Base-by-base conservation (phyloP, 92 coral and sea anemone genomes). In the Zoanthus sansibaricus region DNA sequence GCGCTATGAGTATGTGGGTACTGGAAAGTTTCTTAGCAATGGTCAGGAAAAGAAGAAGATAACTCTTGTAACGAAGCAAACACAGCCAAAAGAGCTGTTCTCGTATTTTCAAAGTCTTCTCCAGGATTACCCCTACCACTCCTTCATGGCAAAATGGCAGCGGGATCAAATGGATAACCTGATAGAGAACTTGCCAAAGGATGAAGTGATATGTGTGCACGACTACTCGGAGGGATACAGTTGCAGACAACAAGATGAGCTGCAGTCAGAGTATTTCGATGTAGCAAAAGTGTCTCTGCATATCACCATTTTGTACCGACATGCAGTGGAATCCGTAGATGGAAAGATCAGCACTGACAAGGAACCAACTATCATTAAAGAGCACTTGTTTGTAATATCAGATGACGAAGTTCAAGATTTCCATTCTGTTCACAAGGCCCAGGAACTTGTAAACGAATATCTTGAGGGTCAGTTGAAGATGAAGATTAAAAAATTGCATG, bases 91-190 rank as follows among this genome's bases (percentile, higher is more conserved):
- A 1, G 79, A 87, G 13, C 72, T 87, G 44, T 87, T 87, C 71
- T 3, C 54, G 0, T 78, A 78, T 71, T 87, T 79, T 32, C 47
- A 49, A 21, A 55, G 56, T 4, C 90, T 79, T n/a, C 85, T 87
- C 18, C 25, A 46, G 25, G 83, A 86, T 47, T 76, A 76, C 66
- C 89, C 89, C 3, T 76, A 61, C 45, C 71, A 70, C 80, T 69
- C 72, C 6, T 87, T 78, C 79, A 78, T 78, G 86, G 90, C 86
- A 4, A 87, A 71, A 52, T 87, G 90, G 90, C 86, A 77, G 76
- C 46, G 56, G 52, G 46, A 86, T 17, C 83, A 86, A 48, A 37
- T 86, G 76, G 77, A 86, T n/a, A 86, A 46, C 58, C 76, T 62
- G 33, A 70, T 62, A 61, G 76, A 86, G 68, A 56, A 85, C n/a